A percentile compares a stretch with the other conserved stretches of the same genome.
Evolutionary conservation across 2,888 invertebrate genomes (phyloP).

Genomic region (Trichopoda pennipes): DNA sequence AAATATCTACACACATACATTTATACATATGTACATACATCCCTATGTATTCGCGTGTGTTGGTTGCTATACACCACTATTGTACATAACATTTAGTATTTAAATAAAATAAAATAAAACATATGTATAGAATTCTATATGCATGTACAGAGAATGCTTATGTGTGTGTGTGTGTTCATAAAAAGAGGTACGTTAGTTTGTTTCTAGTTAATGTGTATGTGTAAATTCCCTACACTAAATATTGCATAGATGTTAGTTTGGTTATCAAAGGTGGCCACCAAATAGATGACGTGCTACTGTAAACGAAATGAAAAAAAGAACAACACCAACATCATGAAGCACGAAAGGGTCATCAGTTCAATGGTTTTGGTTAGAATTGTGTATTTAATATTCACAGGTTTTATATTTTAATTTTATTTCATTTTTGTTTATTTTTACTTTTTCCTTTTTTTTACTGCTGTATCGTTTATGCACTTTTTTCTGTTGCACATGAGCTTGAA

Average conservation of each 20-base stretch:
- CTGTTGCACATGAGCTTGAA: conserved; percentile 24
- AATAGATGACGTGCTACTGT: conserved; percentile 60
- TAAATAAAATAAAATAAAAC: conserved; percentile 51
- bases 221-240: background rate
- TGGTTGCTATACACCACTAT: conserved; percentile 32
- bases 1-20: conserved; percentile 7
- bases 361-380: conserved; percentile 66
- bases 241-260: conserved; percentile 58
- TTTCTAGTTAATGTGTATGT: conserved; percentile 15
- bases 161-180: background rate
- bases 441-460: background rate
- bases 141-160: background rate
- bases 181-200: conserved; percentile 37
- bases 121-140: conserved; percentile 32
- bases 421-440: conserved; percentile 12
- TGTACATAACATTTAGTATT: conserved; percentile 41
- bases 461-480: conserved; percentile 18
- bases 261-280: conserved; percentile 64
- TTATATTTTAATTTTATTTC: conserved; percentile 61
- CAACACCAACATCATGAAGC: conserved; percentile 20
- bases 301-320: conserved; percentile 17
- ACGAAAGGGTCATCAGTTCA: conserved; percentile 62
- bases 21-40: background rate
- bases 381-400: conserved; percentile 60
- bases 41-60: background rate